Base-by-base conservation (phyloP, 2,888 invertebrate species). In the Isoperla grammatica region DNA sequence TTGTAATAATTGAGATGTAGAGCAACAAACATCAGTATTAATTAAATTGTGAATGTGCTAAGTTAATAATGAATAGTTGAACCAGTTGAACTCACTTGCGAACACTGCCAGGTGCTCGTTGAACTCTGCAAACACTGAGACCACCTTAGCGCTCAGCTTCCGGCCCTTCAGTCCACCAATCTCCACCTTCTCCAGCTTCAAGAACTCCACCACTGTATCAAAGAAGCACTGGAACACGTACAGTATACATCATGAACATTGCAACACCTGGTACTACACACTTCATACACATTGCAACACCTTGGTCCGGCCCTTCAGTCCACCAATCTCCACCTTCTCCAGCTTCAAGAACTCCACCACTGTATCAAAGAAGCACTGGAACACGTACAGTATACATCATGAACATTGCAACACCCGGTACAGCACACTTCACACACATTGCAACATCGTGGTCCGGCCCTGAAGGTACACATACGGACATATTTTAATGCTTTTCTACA, bases 301-400 rank as follows among this genome's bases (percentile, higher is more conserved):
- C n/a, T n/a, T n/a, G n/a, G n/a, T 84, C 63, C 90, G 80, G 9
- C 93, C 93, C 70, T 89, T 87, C 69, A 91, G 80, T 9, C 92
- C 96, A 40, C 96, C 95, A 66, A 96, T 87, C 78, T 96, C 96
- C 50, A 96, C 88, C 76, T 95, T 94, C 76, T 96, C 96, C 66
- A 97, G 76, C 74, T 96, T 96, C 72, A 90, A 86, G 73, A 95
- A 96, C 76, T 97, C 96, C 65, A 91, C 76, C 9, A 94, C 92
- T 0, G 95, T 95, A 74, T 92, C 86, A 74, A 96, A 95, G 71
- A 96, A 87, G 84, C 87, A 87, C 77, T 85, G 78, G 50, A 65
- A 70, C 17, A 17, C 15, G n/a, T n/a, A n/a, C n/a, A n/a, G n/a
- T n/a, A n/a, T n/a, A n/a, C 37, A 37, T 37, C 37, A 37, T 6